Evolutionary conservation across 2,113 vertebrate species (phyloP).

Genomic region (Psephotus haematonotus): DNA sequence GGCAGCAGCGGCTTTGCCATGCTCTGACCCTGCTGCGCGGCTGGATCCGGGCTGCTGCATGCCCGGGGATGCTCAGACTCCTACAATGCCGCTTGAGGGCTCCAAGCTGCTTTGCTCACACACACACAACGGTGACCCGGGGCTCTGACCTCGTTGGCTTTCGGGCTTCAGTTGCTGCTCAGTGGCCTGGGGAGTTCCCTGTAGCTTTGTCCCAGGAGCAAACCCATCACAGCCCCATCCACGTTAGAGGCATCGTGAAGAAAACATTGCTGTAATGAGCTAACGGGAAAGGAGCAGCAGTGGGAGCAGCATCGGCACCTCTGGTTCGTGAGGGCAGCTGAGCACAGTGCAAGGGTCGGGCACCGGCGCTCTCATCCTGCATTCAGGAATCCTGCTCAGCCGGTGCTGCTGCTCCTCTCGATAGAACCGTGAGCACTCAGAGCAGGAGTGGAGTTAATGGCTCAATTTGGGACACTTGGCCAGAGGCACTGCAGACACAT

Average conservation of each 20-base stretch:
- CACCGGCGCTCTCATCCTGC: rapidly evolving
- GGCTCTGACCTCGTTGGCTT: neutral
- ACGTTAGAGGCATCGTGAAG: neutral
- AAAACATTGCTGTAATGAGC: neutral
- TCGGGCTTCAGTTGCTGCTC: neutral
- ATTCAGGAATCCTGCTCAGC: neutral
- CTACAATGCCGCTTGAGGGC: neutral
- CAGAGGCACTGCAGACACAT: no score
- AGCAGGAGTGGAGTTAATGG: neutral
- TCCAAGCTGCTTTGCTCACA: neutral
- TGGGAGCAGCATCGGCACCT: neutral
- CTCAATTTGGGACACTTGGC: neutral
- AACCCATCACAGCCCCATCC: neutral
- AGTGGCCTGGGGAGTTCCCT: neutral
- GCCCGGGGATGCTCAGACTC: neutral
- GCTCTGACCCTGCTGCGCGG: neutral
- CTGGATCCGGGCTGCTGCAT: neutral
- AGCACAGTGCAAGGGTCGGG: neutral
- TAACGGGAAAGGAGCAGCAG: neutral
- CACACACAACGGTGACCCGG: neutral
- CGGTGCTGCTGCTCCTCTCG: rapidly evolving
- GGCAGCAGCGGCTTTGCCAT: neutral
- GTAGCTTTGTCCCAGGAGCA: neutral
- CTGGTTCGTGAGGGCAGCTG: neutral
- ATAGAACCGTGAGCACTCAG: neutral